Evolutionary conservation across 1,140 invertebrate species (phyloP), one percentile per base, ranked within the genome.

Genomic region (Brachionus paranguensis): DNA sequence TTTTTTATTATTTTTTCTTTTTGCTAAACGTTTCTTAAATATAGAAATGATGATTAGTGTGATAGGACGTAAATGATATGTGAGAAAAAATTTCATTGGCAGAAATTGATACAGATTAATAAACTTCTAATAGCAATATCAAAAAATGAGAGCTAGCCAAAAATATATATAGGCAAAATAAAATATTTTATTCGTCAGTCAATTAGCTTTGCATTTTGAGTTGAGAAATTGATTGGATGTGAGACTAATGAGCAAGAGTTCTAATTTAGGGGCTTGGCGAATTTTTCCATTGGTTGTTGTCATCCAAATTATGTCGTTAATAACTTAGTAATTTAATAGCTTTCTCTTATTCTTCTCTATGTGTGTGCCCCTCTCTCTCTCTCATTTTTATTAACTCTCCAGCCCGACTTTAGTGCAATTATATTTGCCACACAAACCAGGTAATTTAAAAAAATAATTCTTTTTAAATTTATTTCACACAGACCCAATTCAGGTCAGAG

Each of bases 11-110:
- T 64, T 41, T 20, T 78, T 37, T 41, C 5, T 27, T 55, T 64
- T 55, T 29, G 10, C 14, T 41, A 37, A 79, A 60, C 45, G 45
- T 53, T 79, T 60, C 76, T 43, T 79, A 29, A 64, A 81, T 64
- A 81, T 65, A 81, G 0, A 60, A 14, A 64, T 45, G 6, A 37
- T 37, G 33, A 60, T 60, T 45, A 81, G 20, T 81, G 78, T 81
- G 78, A 81, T 81, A 37, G 5, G 33, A 81, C 78, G 78, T 81
- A 81, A 64, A 68, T 68, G 78, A 81, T 81, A 81, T 81, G 78
- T 81, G 78, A 43, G 78, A 81, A 81, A 81, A 64, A 64, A 64
- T 81, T 45, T 81, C 37, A 81, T 81, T 81, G 78, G 78, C 33
- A 37, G 78, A 27, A 29, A 76, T 76, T 76, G 72, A 76, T 76